Evolutionary conservation across 1,140 invertebrate species (phyloP).

Genomic region (Sitophilus oryzae): DNA sequence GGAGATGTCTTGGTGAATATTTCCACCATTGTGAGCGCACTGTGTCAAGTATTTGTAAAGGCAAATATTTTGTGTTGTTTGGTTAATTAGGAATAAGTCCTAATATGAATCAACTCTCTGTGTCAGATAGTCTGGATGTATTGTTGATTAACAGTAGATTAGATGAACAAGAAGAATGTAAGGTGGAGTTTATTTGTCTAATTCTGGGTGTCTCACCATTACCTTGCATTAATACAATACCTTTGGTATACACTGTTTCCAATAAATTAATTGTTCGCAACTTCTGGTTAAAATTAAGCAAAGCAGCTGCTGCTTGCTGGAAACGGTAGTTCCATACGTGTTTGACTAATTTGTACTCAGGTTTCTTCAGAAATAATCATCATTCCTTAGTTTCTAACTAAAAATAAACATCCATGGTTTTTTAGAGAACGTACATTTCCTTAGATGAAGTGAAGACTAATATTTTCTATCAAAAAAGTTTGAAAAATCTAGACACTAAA

Average conservation of each 20-base stretch:
- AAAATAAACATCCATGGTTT: conserved; percentile 28
- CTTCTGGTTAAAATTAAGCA: conserved; percentile 95
- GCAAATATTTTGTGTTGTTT: conserved; percentile 99
- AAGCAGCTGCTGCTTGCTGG: conserved; percentile 74
- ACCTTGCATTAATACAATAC: conserved; percentile 89
- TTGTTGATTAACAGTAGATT: no score
- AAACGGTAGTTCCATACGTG: conserved; percentile 62
- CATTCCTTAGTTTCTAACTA: conserved; percentile 11
- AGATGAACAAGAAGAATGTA: no score
- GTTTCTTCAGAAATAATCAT: no score
- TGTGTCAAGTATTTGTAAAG: conserved; percentile 97
- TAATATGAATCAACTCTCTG: conserved; percentile 96
- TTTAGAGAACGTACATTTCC: conserved; percentile 18
- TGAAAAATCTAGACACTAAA: conserved; percentile 21
- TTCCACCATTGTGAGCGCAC: conserved; percentile 99
- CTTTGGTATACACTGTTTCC: conserved; percentile 92
- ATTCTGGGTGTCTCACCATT: conserved; percentile 88
- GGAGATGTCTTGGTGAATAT: conserved; percentile 92
- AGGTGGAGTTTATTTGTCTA: conserved; percentile 88
- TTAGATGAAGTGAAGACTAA: not conserved
- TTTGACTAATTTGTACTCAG: no score
- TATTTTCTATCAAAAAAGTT: conserved; percentile 16
- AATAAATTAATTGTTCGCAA: conserved; percentile 92
- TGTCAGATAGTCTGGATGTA: conserved; percentile 99
- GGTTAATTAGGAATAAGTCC: conserved; percentile 93